phyloP scores from a whole-genome alignment of 2,888 invertebrate species.

The Chromoteleia sp. region DNA sequence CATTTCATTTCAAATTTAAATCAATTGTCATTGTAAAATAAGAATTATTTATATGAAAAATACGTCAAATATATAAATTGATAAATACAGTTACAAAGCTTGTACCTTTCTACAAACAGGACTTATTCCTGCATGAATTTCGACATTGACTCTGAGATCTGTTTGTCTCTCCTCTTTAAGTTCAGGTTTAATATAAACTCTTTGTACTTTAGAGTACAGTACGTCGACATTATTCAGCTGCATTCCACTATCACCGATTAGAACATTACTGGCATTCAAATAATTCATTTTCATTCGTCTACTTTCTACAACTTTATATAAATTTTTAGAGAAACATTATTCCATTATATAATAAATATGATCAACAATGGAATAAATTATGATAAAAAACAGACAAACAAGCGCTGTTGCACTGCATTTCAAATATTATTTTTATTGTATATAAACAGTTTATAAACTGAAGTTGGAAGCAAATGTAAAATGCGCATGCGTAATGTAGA shows the following conservation, averaged over 20 bases:
- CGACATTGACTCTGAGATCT: slow-evolving; percentile 82
- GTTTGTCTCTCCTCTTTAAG: slow-evolving; percentile 83
- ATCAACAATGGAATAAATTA: too few species aligned
- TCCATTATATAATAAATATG: too few species aligned
- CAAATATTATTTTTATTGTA: slow-evolving; percentile 30
- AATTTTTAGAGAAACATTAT: too few species aligned
- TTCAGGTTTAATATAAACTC: slow-evolving; percentile 82
- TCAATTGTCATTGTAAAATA: too few species aligned
- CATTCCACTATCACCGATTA: slow-evolving; percentile 79
- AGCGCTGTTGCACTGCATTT: slow-evolving; percentile 14
- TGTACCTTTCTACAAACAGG: slow-evolving; percentile 83
- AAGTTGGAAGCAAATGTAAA: neutral
- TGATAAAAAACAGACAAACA: slow-evolving; percentile 1
- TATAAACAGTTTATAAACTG: slow-evolving; percentile 32
- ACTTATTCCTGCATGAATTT: slow-evolving; percentile 83
- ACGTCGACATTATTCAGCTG: slow-evolving; percentile 83
- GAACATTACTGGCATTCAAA: slow-evolving; percentile 74
- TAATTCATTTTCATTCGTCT: slow-evolving; percentile 79
- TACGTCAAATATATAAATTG: too few species aligned
- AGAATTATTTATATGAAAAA: too few species aligned
- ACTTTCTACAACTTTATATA: neutral
- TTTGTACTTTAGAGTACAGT: slow-evolving; percentile 82
- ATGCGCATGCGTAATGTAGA: neutral
- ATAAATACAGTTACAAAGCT: too few species aligned
- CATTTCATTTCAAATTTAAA: too few species aligned